Evolutionary conservation across 2,113 vertebrate genomes (phyloP).

Genomic region (Thunnus thynnus): DNA sequence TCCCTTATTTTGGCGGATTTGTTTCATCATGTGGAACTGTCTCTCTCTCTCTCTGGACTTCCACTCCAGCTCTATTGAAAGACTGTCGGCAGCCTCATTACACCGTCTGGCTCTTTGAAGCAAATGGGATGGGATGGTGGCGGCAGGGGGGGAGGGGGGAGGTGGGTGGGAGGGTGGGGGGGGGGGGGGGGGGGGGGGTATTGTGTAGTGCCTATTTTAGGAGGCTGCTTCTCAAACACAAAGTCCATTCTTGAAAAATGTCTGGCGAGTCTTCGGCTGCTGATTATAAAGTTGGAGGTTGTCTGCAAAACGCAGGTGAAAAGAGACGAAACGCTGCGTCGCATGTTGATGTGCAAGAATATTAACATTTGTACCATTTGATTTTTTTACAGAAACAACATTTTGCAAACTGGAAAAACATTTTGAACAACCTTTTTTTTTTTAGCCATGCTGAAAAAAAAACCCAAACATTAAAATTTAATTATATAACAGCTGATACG

Average conservation of each 20-base stretch:
- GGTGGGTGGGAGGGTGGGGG: too few relatives aligned
- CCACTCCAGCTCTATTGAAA: not conserved
- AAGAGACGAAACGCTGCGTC: not conserved
- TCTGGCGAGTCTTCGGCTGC: not conserved
- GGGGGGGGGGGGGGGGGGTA: not conserved
- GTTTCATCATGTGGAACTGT: constrained; percentile 42
- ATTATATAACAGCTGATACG: too few relatives aligned
- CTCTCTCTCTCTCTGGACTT: constrained; percentile 23
- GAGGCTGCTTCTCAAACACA: constrained; percentile 5
- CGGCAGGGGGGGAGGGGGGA: too few relatives aligned
- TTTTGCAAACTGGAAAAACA: too few relatives aligned
- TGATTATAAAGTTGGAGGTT: not conserved
- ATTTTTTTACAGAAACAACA: too few relatives aligned
- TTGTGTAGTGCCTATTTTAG: constrained; percentile 39
- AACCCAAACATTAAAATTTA: too few relatives aligned
- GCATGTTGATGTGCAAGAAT: not conserved
- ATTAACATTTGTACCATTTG: too few relatives aligned
- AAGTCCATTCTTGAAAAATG: constrained; percentile 20
- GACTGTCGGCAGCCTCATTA: constrained; percentile 30
- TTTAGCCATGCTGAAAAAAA: too few relatives aligned
- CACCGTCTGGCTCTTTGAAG: constrained; percentile 49
- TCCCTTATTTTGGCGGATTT: constrained; percentile 28
- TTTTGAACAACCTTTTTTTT: too few relatives aligned
- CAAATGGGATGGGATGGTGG: not conserved
- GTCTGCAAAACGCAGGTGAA: not conserved